Base-by-base conservation (phyloP, 2,797 vertebrate species). In the Limosa lapponica region DNA sequence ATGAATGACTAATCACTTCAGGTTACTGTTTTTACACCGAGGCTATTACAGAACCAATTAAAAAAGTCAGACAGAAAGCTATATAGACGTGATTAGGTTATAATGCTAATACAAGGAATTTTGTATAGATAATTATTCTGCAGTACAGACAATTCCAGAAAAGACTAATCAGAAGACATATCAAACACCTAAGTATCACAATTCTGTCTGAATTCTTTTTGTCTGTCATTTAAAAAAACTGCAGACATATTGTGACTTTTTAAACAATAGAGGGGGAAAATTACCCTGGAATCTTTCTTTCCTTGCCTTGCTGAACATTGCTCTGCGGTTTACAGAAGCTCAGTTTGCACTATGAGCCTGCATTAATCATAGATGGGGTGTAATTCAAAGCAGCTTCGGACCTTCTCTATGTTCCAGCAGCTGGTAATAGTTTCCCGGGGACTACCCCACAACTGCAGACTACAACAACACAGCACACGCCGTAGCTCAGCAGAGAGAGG, bases 1-100 rank as follows among this genome's bases (percentile, higher is more conserved):
- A 90, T 83, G 64, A 95, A 95, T 92, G 93, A 95, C 69, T 94
- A 94, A 96, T 96, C 88, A 91, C 82, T 94, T 92, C 81, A 89
- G 67, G 89, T 92, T 93, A 87, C 49, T 85, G 43, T 25, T 90
- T 95, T 93, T 93, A 82, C 81, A 78, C 51, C 22, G 61, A 91
- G 24, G 49, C 51, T 95, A 92, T 95, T 96, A 90, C 32, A 94
- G 82, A 96, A 79, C 48, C 89, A 94, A 96, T 97, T 96, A 48
- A 91, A 92, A 79, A 90, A 87, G 74, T 91, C n/a, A 58, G 77
- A 54, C 71, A 82, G 89, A 84, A 88, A 86, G 54, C 81, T 91
- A 61, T 34, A 87, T 18, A 77, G 79, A 92, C 80, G 58, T 93
- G 95, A 96, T 96, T 95, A 93, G 46, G 70, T 91, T 92, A 73